Conservation (phyloP, 1,140 invertebrate species). For the Solenopsis fugax region DNA sequence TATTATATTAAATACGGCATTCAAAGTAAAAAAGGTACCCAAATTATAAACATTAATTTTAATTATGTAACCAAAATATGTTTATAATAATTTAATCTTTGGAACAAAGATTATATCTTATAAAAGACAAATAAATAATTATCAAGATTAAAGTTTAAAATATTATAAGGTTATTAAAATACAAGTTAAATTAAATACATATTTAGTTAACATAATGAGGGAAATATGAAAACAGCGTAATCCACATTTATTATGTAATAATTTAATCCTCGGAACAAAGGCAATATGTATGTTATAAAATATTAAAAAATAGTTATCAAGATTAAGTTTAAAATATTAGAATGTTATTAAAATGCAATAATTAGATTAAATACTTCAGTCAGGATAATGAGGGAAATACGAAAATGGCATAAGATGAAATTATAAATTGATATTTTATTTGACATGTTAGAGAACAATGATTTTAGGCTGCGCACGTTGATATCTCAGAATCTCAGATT, state of each 20-base stretch:
- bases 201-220: background rate
- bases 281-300: background rate
- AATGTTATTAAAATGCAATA: background rate
- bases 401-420: background rate
- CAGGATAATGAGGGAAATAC: background rate
- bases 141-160: background rate
- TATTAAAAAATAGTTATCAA: background rate
- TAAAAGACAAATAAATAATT: background rate
- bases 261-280: background rate
- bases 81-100: background rate
- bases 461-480: background rate
- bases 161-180: slow-evolving; percentile 1
- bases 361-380: background rate
- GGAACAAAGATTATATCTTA: background rate
- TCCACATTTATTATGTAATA: background rate
- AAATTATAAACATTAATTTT: slow-evolving; percentile 3
- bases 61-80: background rate
- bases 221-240: background rate
- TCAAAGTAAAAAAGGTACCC: background rate
- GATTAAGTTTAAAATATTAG: background rate
- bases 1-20: background rate
- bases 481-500: slow-evolving; percentile 60
- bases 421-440: background rate
- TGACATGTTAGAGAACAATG: background rate
- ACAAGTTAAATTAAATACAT: background rate